Conservation (phyloP, 2,888 invertebrate species). For the Melolontha melolontha region DNA sequence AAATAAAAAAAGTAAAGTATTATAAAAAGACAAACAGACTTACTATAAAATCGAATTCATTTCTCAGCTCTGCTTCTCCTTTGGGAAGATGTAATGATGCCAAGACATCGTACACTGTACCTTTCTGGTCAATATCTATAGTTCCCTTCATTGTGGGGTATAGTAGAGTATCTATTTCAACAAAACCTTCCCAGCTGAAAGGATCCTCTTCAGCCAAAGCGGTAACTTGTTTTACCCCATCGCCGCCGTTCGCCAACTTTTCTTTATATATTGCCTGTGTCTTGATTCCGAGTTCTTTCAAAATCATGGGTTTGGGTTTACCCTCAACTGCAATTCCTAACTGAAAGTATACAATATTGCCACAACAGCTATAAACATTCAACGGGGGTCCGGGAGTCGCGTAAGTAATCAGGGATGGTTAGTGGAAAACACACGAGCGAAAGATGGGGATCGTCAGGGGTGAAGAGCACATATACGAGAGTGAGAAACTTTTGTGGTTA, state of each 20-base stretch:
- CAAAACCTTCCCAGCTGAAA: slow-evolving; percentile 69
- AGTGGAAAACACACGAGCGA: slow-evolving; percentile 27
- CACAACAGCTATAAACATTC: slow-evolving; percentile 48
- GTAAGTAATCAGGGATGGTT: slow-evolving; percentile 38
- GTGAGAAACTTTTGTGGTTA: slow-evolving; percentile 32
- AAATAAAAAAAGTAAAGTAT: too few relatives aligned
- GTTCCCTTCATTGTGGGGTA: slow-evolving; percentile 71
- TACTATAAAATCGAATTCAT: slow-evolving; percentile 71
- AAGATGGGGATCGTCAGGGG: slow-evolving; percentile 37
- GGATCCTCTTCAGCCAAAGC: slow-evolving; percentile 60
- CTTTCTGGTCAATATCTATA: slow-evolving; percentile 70
- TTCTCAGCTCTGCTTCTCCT: slow-evolving; percentile 69
- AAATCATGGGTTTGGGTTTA: slow-evolving; percentile 60
- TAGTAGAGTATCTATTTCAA: slow-evolving; percentile 70
- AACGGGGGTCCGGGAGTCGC: slow-evolving; percentile 7
- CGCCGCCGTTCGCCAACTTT: slow-evolving; percentile 45
- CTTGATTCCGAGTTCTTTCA: slow-evolving; percentile 62
- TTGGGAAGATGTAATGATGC: slow-evolving; percentile 69
- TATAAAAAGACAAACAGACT: slow-evolving; percentile 45
- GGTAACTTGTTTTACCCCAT: slow-evolving; percentile 33
- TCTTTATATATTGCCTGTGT: slow-evolving; percentile 59
- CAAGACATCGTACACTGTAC: slow-evolving; percentile 63
- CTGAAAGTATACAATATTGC: slow-evolving; percentile 57
- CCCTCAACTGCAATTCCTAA: slow-evolving; percentile 63
- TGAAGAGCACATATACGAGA: slow-evolving; percentile 35